Evolutionary conservation across 1,140 invertebrate species (phyloP).

Genomic region (Diorhabda carinulata): DNA sequence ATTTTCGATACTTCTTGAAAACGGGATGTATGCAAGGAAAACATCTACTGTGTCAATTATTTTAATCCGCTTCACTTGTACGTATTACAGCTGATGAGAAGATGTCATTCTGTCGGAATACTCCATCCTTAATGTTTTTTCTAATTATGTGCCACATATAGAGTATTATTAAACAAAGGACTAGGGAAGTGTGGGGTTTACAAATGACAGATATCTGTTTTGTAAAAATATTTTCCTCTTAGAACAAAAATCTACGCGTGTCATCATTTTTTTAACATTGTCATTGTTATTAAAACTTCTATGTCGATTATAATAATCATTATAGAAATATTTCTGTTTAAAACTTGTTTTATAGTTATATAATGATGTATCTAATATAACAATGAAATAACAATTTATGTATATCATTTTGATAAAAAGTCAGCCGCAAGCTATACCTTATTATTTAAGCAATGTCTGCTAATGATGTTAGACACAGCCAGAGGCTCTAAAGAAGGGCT

Average conservation of each 20-base stretch:
- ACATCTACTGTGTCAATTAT: too few relatives aligned
- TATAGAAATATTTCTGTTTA: neutral
- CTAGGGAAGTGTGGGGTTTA: too few relatives aligned
- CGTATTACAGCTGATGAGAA: too few relatives aligned
- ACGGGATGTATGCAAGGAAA: too few relatives aligned
- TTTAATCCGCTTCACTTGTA: too few relatives aligned
- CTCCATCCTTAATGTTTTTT: too few relatives aligned
- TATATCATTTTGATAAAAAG: neutral
- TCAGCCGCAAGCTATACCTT: too few relatives aligned
- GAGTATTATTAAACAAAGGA: too few relatives aligned
- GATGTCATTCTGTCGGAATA: too few relatives aligned
- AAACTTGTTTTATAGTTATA: neutral
- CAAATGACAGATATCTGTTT: neutral
- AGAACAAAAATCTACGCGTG: neutral
- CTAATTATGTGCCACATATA: too few relatives aligned
- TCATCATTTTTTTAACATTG: neutral
- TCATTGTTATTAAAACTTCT: neutral
- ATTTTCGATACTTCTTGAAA: too few relatives aligned
- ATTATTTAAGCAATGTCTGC: constrained; percentile 4
- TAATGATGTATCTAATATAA: neutral
- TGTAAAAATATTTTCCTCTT: neutral
- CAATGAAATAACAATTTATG: neutral
- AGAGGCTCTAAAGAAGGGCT: neutral
- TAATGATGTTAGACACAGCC: constrained; percentile 9
- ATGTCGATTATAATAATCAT: neutral